Conservation (phyloP, 2,888 invertebrate genomes). For the Apamea anceps region DNA sequence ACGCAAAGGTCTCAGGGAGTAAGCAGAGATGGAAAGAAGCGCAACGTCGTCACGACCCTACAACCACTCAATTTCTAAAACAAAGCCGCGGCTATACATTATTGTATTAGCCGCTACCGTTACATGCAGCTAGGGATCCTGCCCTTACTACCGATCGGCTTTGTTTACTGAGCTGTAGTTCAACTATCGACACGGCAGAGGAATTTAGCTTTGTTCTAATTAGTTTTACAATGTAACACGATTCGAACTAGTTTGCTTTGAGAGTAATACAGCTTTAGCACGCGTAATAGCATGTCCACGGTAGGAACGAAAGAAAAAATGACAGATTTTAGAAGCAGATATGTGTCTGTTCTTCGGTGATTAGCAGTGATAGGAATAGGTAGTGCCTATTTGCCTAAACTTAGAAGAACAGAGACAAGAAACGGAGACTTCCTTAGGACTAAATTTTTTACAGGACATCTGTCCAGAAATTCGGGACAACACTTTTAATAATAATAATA, state of each 20-base stretch:
- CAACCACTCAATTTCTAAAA: slow-evolving; percentile 88
- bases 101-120: slow-evolving; percentile 86
- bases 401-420: too few species aligned
- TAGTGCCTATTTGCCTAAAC: too few species aligned
- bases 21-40: slow-evolving; percentile 76
- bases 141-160: slow-evolving; percentile 72
- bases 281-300: too few species aligned
- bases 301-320: too few species aligned
- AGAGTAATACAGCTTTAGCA: background rate
- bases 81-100: slow-evolving; percentile 86
- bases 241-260: background rate
- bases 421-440: too few species aligned
- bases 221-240: slow-evolving; percentile 10
- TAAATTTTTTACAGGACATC: too few species aligned
- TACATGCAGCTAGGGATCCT: slow-evolving; percentile 74
- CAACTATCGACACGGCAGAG: slow-evolving; percentile 34
- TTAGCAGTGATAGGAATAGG: too few species aligned
- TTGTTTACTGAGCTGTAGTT: slow-evolving; percentile 33
- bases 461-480: too few species aligned
- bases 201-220: slow-evolving; percentile 38
- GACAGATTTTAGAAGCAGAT: too few species aligned
- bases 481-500: too few species aligned
- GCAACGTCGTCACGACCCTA: slow-evolving; percentile 82
- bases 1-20: slow-evolving; percentile 70
- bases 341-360: too few species aligned